Percentiles rank a stretch among this genome's conserved stretches.
These are phyloP conservation scores for Eilema depressum DNA, from an alignment of 2,888 invertebrate genomes.

Conservation along the genomic window DNA sequence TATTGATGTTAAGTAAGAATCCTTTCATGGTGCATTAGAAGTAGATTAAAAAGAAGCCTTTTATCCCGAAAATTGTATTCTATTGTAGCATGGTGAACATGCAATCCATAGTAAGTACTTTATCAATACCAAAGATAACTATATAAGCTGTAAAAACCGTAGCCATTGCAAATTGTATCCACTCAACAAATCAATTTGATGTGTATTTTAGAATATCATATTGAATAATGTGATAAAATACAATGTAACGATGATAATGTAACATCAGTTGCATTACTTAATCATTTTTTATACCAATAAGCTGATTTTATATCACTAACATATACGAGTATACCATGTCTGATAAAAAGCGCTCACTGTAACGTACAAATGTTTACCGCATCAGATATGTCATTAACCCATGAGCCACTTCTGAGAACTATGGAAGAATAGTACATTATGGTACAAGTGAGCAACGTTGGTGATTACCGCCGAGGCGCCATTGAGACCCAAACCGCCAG, in stretches of 20 bases:
- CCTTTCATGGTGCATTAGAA: constrained; percentile 8
- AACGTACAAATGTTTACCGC: neutral
- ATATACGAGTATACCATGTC: no score
- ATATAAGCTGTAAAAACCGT: neutral
- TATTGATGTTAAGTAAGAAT: constrained; percentile 20
- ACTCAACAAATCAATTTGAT: no score
- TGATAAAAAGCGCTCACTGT: neutral
- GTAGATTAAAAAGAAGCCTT: neutral
- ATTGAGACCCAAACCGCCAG: no score
- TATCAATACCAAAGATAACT: neutral
- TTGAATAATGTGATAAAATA: neutral
- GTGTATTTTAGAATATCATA: neutral
- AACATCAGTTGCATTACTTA: no score
- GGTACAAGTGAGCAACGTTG: no score
- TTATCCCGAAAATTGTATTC: neutral
- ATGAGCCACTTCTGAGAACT: no score
- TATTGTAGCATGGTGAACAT: neutral
- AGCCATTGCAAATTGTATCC: neutral
- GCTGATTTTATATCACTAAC: neutral
- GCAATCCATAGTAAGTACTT: neutral
- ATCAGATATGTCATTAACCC: neutral
- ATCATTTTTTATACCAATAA: no score
- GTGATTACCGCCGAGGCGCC: no score
- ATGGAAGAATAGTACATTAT: no score
- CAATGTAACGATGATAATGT: neutral